Base-by-base conservation (phyloP, 1,140 invertebrate genomes). In the Drosophila yakuba region DNA sequence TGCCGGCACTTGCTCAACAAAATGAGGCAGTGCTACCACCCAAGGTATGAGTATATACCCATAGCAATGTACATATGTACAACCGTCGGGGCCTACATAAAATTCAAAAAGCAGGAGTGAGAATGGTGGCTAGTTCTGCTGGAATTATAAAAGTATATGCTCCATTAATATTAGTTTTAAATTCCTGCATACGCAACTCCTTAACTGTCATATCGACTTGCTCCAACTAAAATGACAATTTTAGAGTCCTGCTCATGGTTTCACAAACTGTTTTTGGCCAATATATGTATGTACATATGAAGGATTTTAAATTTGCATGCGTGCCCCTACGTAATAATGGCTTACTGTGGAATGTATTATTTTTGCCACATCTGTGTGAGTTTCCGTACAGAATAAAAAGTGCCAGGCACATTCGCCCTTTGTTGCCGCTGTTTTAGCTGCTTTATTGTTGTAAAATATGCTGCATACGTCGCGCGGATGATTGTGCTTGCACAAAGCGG, bases 1-100 rank as follows among this genome's bases (percentile, higher is more conserved):
- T 88, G 83, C 84, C 79, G 83, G 75, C 82, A 81, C 69, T 78
- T 74, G 81, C 75, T 78, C 35, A 73, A 77, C 74, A 74, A 74
- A 74, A 74, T 72, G 71, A 43, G 43, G 39, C 66, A 66, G 58
- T 6, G 45, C 25, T 56, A 17, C 47, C 17, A 25, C 54, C 25
- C 41, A 41, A 35, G 20, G 20, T 20, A 20, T 20, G 20, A 20
- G 44, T 28, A 44, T 32, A 15, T n/a, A 44, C 32, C 32, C 32
- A 32, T 32, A 32, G 32, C 44, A 15, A 39, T 20, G 20, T 20
- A 17, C 17, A 17, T 17, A 20, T 32, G 20, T 12, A 41, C 51
- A 32, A 32, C 15, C 38, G 63, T 35, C 17, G 43, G 39, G 23
- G 17, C 28, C 20, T 23, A 25, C 25, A 51, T 23, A 4, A 17